These are phyloP conservation scores for Proteles cristata DNA, from an alignment of 2,113 vertebrate species.

Conservation along the genomic window DNA sequence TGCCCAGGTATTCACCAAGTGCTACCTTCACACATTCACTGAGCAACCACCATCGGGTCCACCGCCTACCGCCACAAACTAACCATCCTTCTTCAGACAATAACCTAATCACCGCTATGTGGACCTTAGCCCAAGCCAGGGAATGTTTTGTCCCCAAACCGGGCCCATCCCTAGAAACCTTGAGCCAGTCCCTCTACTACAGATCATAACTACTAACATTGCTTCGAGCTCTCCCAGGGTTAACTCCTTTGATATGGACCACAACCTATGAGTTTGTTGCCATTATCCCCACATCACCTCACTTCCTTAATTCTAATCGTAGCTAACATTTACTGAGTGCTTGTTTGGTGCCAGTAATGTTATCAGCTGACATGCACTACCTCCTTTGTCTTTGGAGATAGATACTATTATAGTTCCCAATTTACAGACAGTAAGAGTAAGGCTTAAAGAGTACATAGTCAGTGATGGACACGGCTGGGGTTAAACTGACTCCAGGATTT, in stretches of 20 bases:
- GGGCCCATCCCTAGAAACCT: not conserved
- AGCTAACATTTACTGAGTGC: not conserved
- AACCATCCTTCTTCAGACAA: not conserved
- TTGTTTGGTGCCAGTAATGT: not conserved
- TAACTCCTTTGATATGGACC: not conserved
- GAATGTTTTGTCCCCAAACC: not conserved
- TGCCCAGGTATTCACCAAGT: not conserved
- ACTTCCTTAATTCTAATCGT: not conserved
- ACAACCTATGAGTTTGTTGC: not conserved
- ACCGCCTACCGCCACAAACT: not conserved
- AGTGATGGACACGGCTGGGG: not conserved
- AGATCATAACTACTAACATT: not conserved
- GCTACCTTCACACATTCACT: not conserved
- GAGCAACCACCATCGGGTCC: not conserved
- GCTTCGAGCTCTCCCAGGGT: not conserved
- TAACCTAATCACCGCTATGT: not conserved
- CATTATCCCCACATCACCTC: not conserved
- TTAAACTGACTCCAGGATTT: slow-evolving; percentile 2
- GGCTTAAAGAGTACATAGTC: not conserved
- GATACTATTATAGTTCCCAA: slow-evolving; percentile 25
- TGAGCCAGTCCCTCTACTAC: not conserved
- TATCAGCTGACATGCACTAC: not conserved
- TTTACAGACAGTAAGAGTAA: not conserved
- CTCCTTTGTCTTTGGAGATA: slow-evolving; percentile 23
- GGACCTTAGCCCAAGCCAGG: not conserved